These are phyloP conservation scores for Cyphomyrmex costatus DNA, from an alignment of 1,140 invertebrate species.

Conservation along the genomic window DNA sequence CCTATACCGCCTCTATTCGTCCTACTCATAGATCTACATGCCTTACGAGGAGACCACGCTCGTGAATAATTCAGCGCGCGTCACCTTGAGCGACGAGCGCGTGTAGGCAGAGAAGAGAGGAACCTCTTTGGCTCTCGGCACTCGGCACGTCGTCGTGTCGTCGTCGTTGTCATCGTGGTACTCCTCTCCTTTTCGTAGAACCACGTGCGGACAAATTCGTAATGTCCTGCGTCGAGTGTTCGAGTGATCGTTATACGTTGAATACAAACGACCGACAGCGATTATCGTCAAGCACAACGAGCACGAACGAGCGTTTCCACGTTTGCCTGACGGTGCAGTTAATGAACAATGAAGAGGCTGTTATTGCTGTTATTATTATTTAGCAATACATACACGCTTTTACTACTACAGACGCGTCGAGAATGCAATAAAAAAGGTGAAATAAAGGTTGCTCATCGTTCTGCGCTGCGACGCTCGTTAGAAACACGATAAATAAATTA, in stretches of 20 bases:
- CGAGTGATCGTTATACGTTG: conserved; percentile 41
- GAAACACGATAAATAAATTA: background rate
- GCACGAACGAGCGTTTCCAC: conserved; percentile 12
- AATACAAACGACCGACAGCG: conserved; percentile 44
- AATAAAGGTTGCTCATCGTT: background rate
- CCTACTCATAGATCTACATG: conserved; percentile 76
- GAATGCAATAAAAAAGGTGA: background rate
- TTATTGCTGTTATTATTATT: conserved; percentile 19
- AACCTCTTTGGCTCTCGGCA: conserved; percentile 34
- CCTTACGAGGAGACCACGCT: conserved; percentile 77
- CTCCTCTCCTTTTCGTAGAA: conserved; percentile 70
- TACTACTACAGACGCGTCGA: background rate
- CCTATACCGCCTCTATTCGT: conserved; percentile 69
- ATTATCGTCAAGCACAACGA: conserved; percentile 24
- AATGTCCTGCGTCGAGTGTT: conserved; percentile 57
- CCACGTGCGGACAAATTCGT: conserved; percentile 73
- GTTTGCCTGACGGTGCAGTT: background rate
- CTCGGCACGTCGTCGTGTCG: background rate
- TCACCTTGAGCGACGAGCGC: conserved; percentile 77
- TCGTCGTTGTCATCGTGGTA: background rate
- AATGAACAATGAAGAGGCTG: background rate
- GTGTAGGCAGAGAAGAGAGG: conserved; percentile 76
- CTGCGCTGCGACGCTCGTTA: background rate
- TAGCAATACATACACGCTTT: background rate
- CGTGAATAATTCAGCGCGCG: conserved; percentile 83